Evolutionary conservation across 2,888 invertebrate species (phyloP).

Genomic region (Asteroscopus sphinx): DNA sequence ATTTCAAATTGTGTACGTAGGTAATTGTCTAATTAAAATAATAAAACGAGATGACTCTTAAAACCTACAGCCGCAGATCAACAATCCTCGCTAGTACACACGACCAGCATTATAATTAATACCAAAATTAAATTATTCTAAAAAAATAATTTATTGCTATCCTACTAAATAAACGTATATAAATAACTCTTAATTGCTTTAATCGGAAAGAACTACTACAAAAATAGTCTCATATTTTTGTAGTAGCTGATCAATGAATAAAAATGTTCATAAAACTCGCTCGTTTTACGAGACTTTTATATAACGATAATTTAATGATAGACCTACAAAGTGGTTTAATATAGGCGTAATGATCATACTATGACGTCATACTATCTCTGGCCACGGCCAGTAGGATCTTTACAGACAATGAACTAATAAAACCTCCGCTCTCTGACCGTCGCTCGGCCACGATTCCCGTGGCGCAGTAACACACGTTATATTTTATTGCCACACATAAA

Average conservation of each 20-base stretch:
- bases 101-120: slow-evolving; percentile 11
- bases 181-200: slow-evolving; percentile 15
- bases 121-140: slow-evolving; percentile 22
- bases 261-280: neutral
- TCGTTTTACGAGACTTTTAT: slow-evolving; percentile 4
- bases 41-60: slow-evolving; percentile 1
- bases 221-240: neutral
- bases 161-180: slow-evolving; percentile 18
- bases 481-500: slow-evolving; percentile 46
- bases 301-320: slow-evolving; percentile 14
- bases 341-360: slow-evolving; percentile 8
- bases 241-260: neutral
- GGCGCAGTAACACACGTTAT: slow-evolving; percentile 32
- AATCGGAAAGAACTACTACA: slow-evolving; percentile 6
- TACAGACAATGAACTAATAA: slow-evolving; percentile 21
- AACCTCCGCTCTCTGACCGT: slow-evolving; percentile 1
- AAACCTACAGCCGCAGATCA: neutral
- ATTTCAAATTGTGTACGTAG: slow-evolving; percentile 1
- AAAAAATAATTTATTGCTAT: slow-evolving; percentile 20
- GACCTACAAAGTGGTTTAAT: slow-evolving; percentile 22
- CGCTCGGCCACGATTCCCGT: neutral
- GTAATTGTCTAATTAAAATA: slow-evolving; percentile 7
- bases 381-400: no score
- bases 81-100: slow-evolving; percentile 8
- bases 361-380: slow-evolving; percentile 5